Conservation (phyloP, 1,140 invertebrate genomes). For the Pogonomyrmex californicus region DNA sequence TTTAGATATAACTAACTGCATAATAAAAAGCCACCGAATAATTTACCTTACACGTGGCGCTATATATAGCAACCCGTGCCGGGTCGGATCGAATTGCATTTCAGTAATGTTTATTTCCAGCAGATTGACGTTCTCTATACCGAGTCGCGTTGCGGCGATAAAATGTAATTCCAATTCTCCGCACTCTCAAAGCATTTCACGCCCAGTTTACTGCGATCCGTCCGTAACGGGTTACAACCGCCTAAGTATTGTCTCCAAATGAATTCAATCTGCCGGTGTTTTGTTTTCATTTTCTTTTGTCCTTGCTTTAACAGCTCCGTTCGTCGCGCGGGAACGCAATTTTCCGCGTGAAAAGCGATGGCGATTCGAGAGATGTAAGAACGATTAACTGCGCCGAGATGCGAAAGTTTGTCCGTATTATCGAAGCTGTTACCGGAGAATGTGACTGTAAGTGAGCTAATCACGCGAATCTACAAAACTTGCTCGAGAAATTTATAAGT, state of each 20-base stretch:
- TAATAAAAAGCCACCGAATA: neutral
- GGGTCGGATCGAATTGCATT: neutral
- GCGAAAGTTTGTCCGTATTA: constrained; percentile 45
- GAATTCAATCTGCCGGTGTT: constrained; percentile 56
- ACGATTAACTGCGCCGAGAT: constrained; percentile 41
- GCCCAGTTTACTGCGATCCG: constrained; percentile 54
- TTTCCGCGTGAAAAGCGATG: constrained; percentile 55
- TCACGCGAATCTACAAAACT: neutral
- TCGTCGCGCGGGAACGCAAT: constrained; percentile 35
- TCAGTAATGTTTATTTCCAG: constrained; percentile 21
- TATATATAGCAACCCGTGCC: neutral
- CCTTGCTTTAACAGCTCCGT: constrained; percentile 14
- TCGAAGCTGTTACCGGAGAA: constrained; percentile 10
- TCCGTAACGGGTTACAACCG: constrained; percentile 46
- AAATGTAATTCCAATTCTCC: constrained; percentile 60
- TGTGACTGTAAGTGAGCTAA: neutral
- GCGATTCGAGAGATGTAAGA: constrained; percentile 26
- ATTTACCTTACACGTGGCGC: neutral
- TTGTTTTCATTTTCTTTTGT: constrained; percentile 52
- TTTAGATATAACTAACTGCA: neutral
- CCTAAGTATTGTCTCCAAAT: constrained; percentile 60
- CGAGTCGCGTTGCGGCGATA: constrained; percentile 33
- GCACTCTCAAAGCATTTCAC: constrained; percentile 55
- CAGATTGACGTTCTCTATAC: constrained; percentile 11
- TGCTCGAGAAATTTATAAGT: neutral